Conservation (phyloP, 2,113 vertebrate species). For the Petrocephalus microphthalmus region DNA sequence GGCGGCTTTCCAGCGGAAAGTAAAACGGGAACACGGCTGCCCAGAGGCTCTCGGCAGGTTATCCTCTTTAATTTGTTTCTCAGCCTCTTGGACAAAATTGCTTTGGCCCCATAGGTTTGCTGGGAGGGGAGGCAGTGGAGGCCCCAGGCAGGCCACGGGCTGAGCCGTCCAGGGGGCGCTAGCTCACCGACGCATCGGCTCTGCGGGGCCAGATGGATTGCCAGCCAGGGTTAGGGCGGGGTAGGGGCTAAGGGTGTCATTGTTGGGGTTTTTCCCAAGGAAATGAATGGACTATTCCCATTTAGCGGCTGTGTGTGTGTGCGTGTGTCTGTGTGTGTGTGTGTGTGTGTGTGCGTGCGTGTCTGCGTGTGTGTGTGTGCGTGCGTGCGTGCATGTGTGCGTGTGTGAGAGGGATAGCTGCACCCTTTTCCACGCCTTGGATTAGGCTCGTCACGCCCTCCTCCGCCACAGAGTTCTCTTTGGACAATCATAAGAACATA, state of each 20-base stretch:
- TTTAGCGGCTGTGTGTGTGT: neutral
- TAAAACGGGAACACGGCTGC: neutral
- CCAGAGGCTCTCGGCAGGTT: constrained; percentile 32
- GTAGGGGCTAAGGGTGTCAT: too few relatives aligned
- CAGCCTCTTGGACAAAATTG: constrained; percentile 53
- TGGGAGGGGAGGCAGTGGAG: constrained; percentile 34
- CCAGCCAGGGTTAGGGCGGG: neutral
- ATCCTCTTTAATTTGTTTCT: constrained; percentile 59
- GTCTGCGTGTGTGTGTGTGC: too few relatives aligned
- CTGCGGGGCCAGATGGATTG: constrained; percentile 19
- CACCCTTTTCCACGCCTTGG: neutral
- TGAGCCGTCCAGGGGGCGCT: neutral
- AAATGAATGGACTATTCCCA: too few relatives aligned
- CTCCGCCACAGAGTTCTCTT: neutral
- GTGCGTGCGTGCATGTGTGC: too few relatives aligned
- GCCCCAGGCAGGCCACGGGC: constrained; percentile 31
- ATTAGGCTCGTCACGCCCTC: neutral
- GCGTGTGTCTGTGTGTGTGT: neutral
- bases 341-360: constrained; percentile 14
- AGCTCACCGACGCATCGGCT: neutral
- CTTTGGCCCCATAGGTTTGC: constrained; percentile 43
- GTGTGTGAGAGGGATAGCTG: too few relatives aligned
- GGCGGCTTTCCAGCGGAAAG: neutral
- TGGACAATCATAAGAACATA: too few relatives aligned
- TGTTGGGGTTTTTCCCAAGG: too few relatives aligned